phyloP scores from a whole-genome alignment of 2,888 invertebrate genomes.

The Himalopsyche anomala region DNA sequence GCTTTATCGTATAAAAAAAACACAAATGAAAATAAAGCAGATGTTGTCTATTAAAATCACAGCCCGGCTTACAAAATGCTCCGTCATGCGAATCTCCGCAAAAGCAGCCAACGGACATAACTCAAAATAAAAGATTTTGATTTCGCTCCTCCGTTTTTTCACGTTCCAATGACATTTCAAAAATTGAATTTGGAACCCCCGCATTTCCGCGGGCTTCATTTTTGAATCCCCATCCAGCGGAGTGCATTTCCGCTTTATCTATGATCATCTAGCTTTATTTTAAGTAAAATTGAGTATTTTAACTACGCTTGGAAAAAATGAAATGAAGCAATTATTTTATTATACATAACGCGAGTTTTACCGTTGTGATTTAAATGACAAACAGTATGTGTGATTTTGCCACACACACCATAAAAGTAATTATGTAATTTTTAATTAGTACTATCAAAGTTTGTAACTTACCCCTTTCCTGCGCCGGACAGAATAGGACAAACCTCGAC shows the following conservation, averaged over 20 bases:
- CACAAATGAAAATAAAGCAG: not conserved
- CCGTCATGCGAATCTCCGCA: conserved; percentile 62
- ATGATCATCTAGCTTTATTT: no score
- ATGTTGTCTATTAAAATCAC: conserved; percentile 38
- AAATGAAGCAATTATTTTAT: no score
- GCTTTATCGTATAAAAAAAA: not conserved
- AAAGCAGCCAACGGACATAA: conserved; percentile 57
- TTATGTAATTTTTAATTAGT: no score
- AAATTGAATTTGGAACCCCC: conserved; percentile 62
- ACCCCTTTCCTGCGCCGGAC: no score
- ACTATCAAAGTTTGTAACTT: no score
- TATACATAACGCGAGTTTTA: no score
- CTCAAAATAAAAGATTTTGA: conserved; percentile 54
- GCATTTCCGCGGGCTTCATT: conserved; percentile 41
- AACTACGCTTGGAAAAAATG: no score
- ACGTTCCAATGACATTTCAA: conserved; percentile 62
- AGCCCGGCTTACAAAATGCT: conserved; percentile 23
- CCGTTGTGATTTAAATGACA: no score
- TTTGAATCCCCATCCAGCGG: conserved; percentile 9
- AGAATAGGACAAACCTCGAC: no score
- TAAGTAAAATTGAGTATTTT: no score
- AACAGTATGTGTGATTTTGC: no score
- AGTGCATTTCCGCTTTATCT: not conserved
- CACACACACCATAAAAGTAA: no score
- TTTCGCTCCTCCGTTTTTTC: conserved; percentile 51